Percentiles rank a stretch among this genome's conserved stretches.
Evolutionary conservation across 2,888 invertebrate species (phyloP).

Genomic region (Smittia sp.): DNA sequence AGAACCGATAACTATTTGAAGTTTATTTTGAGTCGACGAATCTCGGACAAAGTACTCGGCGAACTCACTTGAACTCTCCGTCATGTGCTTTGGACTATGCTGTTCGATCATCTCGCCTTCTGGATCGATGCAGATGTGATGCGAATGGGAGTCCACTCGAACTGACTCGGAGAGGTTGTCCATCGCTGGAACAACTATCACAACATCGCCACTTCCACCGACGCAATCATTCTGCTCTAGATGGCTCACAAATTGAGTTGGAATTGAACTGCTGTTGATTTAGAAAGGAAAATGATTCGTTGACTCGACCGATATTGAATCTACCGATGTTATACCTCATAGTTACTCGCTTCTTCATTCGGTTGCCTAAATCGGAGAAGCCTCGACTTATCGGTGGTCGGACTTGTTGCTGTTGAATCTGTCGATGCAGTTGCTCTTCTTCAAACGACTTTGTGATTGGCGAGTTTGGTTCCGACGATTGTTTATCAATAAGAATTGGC

Average conservation of each 20-base stretch:
- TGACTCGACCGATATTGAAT: background rate
- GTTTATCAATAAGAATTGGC: conserved; percentile 72
- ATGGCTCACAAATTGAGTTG: conserved; percentile 51
- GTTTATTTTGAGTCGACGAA: background rate
- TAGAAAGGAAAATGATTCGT: background rate
- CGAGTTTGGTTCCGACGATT: conserved; percentile 74
- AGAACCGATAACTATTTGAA: background rate
- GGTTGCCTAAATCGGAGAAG: conserved; percentile 73
- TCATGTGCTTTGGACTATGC: conserved; percentile 58
- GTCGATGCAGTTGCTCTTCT: conserved; percentile 45
- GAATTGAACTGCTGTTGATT: conserved; percentile 51
- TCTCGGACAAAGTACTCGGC: background rate
- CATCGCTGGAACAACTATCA: conserved; percentile 57
- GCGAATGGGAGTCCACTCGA: conserved; percentile 44
- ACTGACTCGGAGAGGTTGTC: conserved; percentile 48
- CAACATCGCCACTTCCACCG: conserved; percentile 54
- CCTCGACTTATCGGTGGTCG: conserved; percentile 63
- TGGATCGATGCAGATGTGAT: conserved; percentile 45
- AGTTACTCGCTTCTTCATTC: conserved; percentile 81
- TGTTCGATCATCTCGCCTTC: conserved; percentile 52
- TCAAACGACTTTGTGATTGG: conserved; percentile 63
- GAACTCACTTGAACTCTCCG: conserved; percentile 64
- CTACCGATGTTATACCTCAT: conserved; percentile 62
- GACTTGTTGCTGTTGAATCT: conserved; percentile 48
- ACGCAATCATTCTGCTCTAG: conserved; percentile 46